A percentile compares a stretch with the other conserved stretches of the same genome.
These are phyloP conservation scores for Vimba vimba DNA, from an alignment of 2,113 vertebrate genomes.

Conservation along the genomic window DNA sequence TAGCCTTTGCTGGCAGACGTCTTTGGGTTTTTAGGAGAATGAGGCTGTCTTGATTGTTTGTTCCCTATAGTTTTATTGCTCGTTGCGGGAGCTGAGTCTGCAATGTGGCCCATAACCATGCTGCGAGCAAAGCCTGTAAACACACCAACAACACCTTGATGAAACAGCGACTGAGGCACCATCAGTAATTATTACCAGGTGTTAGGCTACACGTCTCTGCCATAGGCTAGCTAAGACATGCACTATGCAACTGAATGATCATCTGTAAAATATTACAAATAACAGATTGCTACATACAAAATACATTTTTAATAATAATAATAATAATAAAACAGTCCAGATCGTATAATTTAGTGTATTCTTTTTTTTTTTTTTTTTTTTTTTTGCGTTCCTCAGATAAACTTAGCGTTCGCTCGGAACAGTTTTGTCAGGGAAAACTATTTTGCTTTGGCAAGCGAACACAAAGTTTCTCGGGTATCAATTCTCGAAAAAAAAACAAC, in stretches of 20 bases:
- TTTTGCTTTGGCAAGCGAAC: no score
- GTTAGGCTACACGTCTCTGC: background rate
- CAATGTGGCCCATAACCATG: constrained; percentile 5
- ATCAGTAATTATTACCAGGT: background rate
- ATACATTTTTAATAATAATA: no score
- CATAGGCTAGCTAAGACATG: background rate
- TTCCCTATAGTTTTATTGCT: constrained; percentile 41
- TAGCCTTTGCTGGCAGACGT: background rate
- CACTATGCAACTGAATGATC: background rate
- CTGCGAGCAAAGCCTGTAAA: constrained; percentile 34
- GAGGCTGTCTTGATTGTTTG: constrained; percentile 3
- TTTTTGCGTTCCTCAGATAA: no score
- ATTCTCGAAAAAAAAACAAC: no score
- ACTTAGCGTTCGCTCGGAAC: no score
- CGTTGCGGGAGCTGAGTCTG: constrained; percentile 43
- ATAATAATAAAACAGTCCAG: no score
- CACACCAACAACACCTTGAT: background rate
- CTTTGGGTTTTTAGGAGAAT: background rate
- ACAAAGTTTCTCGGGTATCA: no score
- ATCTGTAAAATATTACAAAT: background rate
- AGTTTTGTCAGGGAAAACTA: no score
- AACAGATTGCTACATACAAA: no score
- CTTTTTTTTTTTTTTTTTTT: no score
- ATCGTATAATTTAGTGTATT: no score
- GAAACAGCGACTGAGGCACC: background rate